These are phyloP conservation scores for Brachypalpus laphriformis DNA, from an alignment of 2,888 invertebrate species.

Conservation along the genomic window DNA sequence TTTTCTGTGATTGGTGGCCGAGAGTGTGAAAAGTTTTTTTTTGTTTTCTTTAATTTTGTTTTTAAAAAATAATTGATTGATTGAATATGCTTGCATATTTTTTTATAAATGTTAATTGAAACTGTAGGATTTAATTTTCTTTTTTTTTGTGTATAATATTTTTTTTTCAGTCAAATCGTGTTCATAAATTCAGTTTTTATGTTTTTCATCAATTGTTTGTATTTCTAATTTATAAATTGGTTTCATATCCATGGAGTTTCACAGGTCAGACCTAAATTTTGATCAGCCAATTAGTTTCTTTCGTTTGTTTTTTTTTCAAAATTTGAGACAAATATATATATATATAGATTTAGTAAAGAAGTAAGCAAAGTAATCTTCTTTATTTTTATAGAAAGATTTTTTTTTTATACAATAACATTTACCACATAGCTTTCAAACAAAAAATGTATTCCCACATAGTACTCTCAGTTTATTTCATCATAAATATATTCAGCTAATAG, in stretches of 20 bases:
- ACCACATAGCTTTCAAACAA: constrained; percentile 57
- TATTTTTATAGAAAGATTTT: not conserved
- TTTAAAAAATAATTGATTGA: constrained; percentile 68
- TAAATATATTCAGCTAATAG: constrained; percentile 39
- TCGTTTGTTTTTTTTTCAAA: not conserved
- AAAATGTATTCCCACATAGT: constrained; percentile 61
- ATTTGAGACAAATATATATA: constrained; percentile 42
- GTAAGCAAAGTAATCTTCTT: constrained; percentile 42
- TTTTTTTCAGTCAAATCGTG: constrained; percentile 74
- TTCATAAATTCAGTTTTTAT: constrained; percentile 69
- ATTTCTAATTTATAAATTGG: constrained; percentile 62
- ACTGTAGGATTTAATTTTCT: constrained; percentile 75
- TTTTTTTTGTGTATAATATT: constrained; percentile 67
- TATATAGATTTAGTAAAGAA: constrained; percentile 13
- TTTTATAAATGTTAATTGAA: constrained; percentile 58
- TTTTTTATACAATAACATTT: constrained; percentile 39
- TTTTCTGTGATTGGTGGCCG: constrained; percentile 22
- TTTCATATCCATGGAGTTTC: constrained; percentile 53
- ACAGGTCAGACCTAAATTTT: constrained; percentile 25
- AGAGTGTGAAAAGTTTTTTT: constrained; percentile 53
- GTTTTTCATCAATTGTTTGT: constrained; percentile 48
- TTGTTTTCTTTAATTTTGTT: constrained; percentile 13
- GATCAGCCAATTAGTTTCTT: constrained; percentile 16
- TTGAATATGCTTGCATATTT: constrained; percentile 62
- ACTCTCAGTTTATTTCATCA: constrained; percentile 17